phyloP scores from a whole-genome alignment of 2,888 invertebrate genomes.

The Orchesella flavescens region DNA sequence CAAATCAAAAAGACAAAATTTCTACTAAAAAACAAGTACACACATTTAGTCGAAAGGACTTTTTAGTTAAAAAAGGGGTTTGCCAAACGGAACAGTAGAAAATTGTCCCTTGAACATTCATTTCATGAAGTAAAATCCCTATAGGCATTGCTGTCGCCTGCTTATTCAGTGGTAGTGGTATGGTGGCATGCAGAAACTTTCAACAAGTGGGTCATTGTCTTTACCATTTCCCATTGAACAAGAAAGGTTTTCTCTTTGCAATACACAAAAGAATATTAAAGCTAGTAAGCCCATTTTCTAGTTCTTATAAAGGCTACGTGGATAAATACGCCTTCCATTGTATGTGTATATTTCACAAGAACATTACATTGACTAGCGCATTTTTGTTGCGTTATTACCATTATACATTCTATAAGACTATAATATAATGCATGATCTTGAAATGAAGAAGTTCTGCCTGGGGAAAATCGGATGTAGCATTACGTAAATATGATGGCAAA shows the following conservation, averaged over 20 bases:
- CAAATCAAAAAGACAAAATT: not conserved
- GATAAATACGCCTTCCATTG: too few relatives aligned
- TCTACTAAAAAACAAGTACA: not conserved
- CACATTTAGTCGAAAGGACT: not conserved
- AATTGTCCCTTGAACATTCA: not conserved
- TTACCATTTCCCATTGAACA: not conserved
- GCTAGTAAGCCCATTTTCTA: not conserved
- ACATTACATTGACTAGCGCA: not conserved
- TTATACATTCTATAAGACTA: too few relatives aligned
- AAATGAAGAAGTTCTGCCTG: not conserved
- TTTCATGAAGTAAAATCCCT: not conserved
- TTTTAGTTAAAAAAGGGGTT: not conserved
- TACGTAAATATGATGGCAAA: not conserved
- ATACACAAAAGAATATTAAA: not conserved
- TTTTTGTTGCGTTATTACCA: not conserved
- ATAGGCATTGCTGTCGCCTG: too few relatives aligned
- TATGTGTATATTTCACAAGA: too few relatives aligned
- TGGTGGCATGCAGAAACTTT: constrained; percentile 1
- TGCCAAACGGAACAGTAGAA: not conserved
- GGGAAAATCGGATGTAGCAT: not conserved
- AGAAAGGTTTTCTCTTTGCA: not conserved
- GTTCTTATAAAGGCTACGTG: too few relatives aligned
- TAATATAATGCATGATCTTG: too few relatives aligned
- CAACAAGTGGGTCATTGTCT: constrained; percentile 4
- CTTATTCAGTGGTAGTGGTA: too few relatives aligned